Evolutionary conservation across 2,113 vertebrate species (phyloP).

Genomic region (Elephas maximus): DNA sequence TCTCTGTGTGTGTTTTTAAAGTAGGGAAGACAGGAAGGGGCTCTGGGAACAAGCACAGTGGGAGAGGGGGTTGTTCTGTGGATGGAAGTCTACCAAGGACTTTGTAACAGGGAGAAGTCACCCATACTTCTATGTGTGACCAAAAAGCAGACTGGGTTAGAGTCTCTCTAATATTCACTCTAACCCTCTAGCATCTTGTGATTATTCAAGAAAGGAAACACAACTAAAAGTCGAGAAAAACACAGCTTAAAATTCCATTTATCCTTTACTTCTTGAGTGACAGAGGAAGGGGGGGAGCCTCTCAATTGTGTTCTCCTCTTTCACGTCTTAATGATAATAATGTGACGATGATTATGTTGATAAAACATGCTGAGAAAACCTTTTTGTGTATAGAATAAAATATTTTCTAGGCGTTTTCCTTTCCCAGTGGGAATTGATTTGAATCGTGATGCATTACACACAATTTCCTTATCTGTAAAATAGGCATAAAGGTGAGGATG

Average conservation of each 20-base stretch:
- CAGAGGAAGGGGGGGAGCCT: not conserved
- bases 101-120: rapidly evolving
- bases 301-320: not conserved
- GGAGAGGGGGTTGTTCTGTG: not conserved
- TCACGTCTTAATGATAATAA: conserved; percentile 64
- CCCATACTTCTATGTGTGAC: not conserved
- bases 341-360: conserved; percentile 72
- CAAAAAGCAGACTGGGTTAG: rapidly evolving
- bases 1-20: not conserved
- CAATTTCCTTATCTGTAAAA: not conserved
- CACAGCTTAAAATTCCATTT: not conserved
- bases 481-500: not conserved
- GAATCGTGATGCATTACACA: not conserved
- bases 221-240: not conserved
- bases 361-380: conserved; percentile 60
- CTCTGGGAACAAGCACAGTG: too few species aligned
- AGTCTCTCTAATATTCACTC: not conserved
- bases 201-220: conserved; percentile 27
- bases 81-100: rapidly evolving
- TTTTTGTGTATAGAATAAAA: conserved; percentile 60
- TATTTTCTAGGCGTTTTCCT: conserved; percentile 48
- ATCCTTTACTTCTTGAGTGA: not conserved
- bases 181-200: not conserved
- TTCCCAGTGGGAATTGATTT: conserved; percentile 23
- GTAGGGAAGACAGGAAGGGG: rapidly evolving